Percentiles rank a stretch among this genome's conserved stretches.
Conservation (phyloP, 2,113 vertebrate genomes). For the Potamarius usumacintae region DNA sequence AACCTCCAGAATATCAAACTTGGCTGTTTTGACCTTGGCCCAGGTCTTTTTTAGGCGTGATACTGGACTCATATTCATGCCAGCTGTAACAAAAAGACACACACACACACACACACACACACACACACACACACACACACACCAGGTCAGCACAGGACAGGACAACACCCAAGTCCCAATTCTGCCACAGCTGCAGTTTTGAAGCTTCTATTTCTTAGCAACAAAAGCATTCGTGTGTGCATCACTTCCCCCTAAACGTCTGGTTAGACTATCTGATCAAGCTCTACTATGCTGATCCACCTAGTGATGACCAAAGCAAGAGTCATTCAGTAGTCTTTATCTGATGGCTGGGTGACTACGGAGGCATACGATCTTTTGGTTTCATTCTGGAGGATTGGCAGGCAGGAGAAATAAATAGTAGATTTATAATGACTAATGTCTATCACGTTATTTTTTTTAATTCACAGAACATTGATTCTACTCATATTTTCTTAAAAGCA, state of each 20-base stretch:
- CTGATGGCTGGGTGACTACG: conserved; percentile 4
- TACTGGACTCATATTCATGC: conserved; percentile 96
- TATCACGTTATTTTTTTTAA: background rate
- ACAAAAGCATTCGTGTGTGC: conserved; percentile 65
- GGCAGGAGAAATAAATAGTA: background rate
- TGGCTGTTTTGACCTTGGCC: conserved; percentile 93
- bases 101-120: conserved; percentile 35
- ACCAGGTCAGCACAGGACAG: conserved; percentile 52
- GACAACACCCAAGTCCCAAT: conserved; percentile 38
- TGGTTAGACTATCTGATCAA: conserved; percentile 49
- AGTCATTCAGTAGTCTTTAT: conserved; percentile 23
- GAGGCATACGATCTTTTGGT: background rate
- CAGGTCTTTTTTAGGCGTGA: conserved; percentile 95
- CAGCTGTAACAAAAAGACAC: conserved; percentile 71
- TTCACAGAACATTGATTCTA: background rate
- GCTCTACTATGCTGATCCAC: conserved; percentile 14
- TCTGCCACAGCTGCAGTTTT: conserved; percentile 44
- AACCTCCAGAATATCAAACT: conserved; percentile 93
- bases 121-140: conserved; percentile 35
- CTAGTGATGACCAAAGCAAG: conserved; percentile 31
- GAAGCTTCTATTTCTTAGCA: conserved; percentile 39
- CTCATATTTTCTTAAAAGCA: background rate
- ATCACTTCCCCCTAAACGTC: conserved; percentile 52
- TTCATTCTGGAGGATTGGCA: background rate
- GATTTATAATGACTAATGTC: background rate